Base-by-base conservation (phyloP, 2,888 invertebrate genomes). In the Plusia festucae region DNA sequence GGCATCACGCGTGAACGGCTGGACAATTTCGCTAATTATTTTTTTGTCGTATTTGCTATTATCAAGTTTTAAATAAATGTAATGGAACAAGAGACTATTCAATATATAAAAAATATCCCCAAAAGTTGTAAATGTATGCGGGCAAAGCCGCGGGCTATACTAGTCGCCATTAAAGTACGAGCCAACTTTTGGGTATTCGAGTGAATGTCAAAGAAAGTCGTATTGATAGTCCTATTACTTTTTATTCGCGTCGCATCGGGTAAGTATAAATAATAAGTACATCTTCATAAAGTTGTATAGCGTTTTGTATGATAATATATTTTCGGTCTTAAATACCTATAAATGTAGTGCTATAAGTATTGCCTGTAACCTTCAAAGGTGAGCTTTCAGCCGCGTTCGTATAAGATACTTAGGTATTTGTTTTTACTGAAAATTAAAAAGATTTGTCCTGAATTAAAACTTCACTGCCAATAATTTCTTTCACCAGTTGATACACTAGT, bases 181-280 rank as follows among this genome's bases (percentile, higher is more conserved):
- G 46, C 18, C 18, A 49, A 49, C 13, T 49, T 49, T 18, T 9
- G 18, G 18, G 46, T 20, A 18, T 49, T 11, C 46, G 20, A 20
- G 20, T 3, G 46, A 20, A 20, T 11, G 46, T 49, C 46, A 49
- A 18, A 49, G 46, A 49, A 49, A 49, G 20, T 49, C 18, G 46
- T 20, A 49, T 49, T 49, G 46, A 49, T 49, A 49, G 46, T 20
- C 18, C 20, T 11, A 49, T 49, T 49, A 49, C 46, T 18, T 49
- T 49, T 49, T 49, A 18, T 49, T 20, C 18, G 15, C 20, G 18
- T 49, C 18, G 46, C 46, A 40, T 49, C 46, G 18, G 18, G 2
- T 49, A 49, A 49, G 20, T 49, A 49, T 49, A 49, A 49, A 49
- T 49, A 49, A 49, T 49, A 20, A 49, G 18, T 49, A 20, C 11